A percentile compares a stretch with the other conserved stretches of the same genome.
phyloP scores from a whole-genome alignment of 2,113 vertebrate species.

The Elephas maximus region DNA sequence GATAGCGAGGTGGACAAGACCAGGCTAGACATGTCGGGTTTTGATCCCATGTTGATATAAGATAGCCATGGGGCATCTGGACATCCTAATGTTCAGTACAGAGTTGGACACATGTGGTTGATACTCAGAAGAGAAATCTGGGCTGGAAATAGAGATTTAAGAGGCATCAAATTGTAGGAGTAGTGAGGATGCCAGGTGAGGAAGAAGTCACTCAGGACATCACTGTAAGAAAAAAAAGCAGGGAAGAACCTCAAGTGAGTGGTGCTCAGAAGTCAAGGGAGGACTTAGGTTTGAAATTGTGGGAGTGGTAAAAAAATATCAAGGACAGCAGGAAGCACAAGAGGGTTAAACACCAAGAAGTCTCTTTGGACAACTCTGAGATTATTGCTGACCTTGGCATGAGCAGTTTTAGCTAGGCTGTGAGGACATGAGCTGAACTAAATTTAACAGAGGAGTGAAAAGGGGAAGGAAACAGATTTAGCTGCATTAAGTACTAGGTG shows the following conservation, averaged over 20 bases:
- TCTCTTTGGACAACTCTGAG: neutral
- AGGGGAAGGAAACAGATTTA: neutral
- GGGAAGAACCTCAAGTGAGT: neutral
- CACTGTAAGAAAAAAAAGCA: neutral
- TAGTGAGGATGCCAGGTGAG: neutral
- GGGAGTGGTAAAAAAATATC: neutral
- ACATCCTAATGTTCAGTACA: neutral
- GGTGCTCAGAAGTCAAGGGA: neutral
- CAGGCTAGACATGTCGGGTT: neutral
- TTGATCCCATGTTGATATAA: neutral
- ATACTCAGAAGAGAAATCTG: neutral
- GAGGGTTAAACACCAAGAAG: neutral
- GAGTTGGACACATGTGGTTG: neutral
- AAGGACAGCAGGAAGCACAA: neutral
- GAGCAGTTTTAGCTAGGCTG: neutral
- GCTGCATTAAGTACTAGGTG: no score
- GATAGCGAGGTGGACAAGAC: neutral
- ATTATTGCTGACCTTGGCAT: no score
- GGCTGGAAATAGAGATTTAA: neutral
- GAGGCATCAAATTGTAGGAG: neutral
- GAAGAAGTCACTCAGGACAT: rapidly evolving
- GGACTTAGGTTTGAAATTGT: neutral
- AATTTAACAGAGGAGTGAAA: neutral
- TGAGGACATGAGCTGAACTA: neutral
- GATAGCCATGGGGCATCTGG: neutral